Base-by-base conservation (phyloP, 2,888 invertebrate genomes). In the Cabera pusaria region DNA sequence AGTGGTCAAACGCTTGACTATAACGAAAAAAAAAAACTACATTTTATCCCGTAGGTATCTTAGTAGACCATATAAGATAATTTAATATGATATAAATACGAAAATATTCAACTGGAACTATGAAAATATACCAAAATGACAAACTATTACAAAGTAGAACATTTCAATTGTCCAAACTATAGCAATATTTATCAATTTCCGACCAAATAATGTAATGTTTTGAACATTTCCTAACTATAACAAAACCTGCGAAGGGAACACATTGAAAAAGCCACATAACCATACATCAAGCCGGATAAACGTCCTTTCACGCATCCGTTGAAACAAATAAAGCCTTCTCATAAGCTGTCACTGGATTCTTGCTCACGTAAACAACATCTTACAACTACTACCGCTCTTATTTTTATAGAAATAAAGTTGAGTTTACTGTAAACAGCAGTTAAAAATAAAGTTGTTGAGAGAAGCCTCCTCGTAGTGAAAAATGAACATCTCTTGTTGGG, bases 401-500 rank as follows among this genome's bases (percentile, higher is more conserved):
- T 44, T 1, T 2, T 5, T 12, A 9, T 18, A 1, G 16, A 1
- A 0, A 49, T 55, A 81, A 50, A 45, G 72, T 62, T 35, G 20
- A 42, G 35, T 64, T 59, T 69, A 2, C 5, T 44, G 52, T 3
- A 6, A 5, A 22, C 18, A 12, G 14, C 14, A 14, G 20, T 21
- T 38, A 25, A 39, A 53, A 37, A 37, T 36, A 27, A 36, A 21
- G 5, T 42, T 31, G 52, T 58, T 49, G 50, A 44, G 35, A 28
- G 36, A 56, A 66, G 66, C 58, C 58, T 56, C 70, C 64, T 66
- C 60, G 72, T 22, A 5, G 31, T 79, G 83, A 85, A 82, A 86
- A 86, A 85, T 83, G 84, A 86, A 72, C 84, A 80, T 75, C 77
- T 73, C 80, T 42, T 63, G 71, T 74, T 61, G 76, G 70, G 84